Base-by-base conservation (phyloP, 2,797 vertebrate genomes). In the Rhadinocentrus ornatus region DNA sequence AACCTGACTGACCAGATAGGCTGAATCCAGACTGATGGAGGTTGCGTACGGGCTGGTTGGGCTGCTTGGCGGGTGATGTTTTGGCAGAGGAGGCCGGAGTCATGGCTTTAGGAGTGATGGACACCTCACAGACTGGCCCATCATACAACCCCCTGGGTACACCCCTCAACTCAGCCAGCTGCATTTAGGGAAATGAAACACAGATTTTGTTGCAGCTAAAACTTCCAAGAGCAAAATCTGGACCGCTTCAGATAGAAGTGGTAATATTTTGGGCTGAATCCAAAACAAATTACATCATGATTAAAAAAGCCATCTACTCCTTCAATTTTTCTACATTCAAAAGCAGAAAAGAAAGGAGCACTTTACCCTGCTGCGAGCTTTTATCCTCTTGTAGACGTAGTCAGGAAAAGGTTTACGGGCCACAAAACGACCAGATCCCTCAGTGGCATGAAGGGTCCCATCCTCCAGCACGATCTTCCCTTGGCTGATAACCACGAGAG, bases 381-480 rank as follows among this genome's bases (percentile, higher is more conserved):
- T 99, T 95, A 99, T 99, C 89, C 97, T 96, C 92, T 99, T 99
- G 94, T 99, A 99, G n/a, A 99, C 97, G 0, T 96, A 97, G 91
- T 99, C 97, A 0, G 97, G 95, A 91, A 98, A 99, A 0, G 98
- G 97, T 86, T 99, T 99, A 71, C 97, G 95, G 81, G 93, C 88
- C 57, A 99, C 92, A 13, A 92, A 99, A 72, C 97, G 94, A 2
- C 98, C 98, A 0, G 96, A 97, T 18, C 98, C 98, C 87, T 99
- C 97, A 0, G 94, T 97, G 72, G 93, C 93, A 0, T 99, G 97
- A 2, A 99, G 95, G 54, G 83, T 97, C 15, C 97, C 96, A 0
- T 99, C 97, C 86, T 99, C 98, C 86, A 99, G 85, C 24, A 99
- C 96, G 0, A 99, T 98, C 93, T 98, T 99, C 6, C 97, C 98